These are phyloP conservation scores for Sebastes goodei DNA, from an alignment of 2,797 vertebrate genomes.

Conservation along the genomic window DNA sequence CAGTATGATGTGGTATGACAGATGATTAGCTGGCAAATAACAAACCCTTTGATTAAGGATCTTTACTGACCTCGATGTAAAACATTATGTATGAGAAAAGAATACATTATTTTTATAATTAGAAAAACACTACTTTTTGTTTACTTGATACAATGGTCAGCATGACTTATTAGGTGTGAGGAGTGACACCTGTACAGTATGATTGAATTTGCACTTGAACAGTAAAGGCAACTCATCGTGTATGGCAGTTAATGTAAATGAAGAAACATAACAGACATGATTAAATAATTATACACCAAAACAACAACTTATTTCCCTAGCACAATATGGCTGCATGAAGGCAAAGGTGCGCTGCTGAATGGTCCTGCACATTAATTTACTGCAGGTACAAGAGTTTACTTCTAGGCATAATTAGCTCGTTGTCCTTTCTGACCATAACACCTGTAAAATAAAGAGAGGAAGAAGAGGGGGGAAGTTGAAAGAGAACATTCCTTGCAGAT, in stretches of 20 bases:
- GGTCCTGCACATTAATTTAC: slow-evolving; percentile 18
- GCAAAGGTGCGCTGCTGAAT: background rate
- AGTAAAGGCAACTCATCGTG: no score
- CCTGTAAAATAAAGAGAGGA: slow-evolving; percentile 67
- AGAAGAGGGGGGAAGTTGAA: slow-evolving; percentile 42
- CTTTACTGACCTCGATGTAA: background rate
- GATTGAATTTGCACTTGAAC: no score
- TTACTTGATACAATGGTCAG: no score
- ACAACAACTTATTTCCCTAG: background rate
- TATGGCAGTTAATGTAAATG: no score
- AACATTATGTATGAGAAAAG: background rate
- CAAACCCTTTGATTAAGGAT: background rate
- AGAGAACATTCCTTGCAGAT: slow-evolving; percentile 54
- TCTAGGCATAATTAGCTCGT: slow-evolving; percentile 68
- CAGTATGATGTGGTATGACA: background rate
- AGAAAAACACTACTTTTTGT: no score
- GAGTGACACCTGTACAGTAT: no score
- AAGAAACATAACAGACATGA: no score
- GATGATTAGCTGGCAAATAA: slow-evolving; percentile 15
- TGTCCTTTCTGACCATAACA: slow-evolving; percentile 70
- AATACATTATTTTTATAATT: no score
- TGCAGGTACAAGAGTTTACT: slow-evolving; percentile 55
- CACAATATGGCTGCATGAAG: background rate
- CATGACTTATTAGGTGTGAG: no score
- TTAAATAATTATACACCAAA: background rate